A percentile compares a stretch with the other conserved stretches of the same genome.
phyloP scores from a whole-genome alignment of 2,888 invertebrate genomes.

The Rhingia campestris region DNA sequence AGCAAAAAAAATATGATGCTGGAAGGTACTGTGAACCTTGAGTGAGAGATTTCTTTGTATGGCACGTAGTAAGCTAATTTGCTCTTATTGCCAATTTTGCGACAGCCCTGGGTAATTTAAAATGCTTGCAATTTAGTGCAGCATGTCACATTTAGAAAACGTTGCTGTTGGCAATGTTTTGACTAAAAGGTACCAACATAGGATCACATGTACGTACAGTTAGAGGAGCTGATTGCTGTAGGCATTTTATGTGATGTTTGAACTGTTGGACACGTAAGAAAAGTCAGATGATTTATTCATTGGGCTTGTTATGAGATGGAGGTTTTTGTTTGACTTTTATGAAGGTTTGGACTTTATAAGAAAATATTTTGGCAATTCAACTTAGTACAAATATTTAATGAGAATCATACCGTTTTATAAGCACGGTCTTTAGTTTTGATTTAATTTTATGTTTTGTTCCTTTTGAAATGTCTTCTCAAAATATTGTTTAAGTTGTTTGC shows the following conservation, averaged over 20 bases:
- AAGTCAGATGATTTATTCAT: no score
- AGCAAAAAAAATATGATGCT: slow-evolving; percentile 6
- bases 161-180: slow-evolving; percentile 31
- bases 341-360: no score
- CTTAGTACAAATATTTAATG: no score
- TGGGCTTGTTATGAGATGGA: no score
- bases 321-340: no score
- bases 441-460: no score
- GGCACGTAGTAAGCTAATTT: slow-evolving; percentile 57
- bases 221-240: slow-evolving; percentile 9
- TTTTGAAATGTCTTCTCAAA: no score
- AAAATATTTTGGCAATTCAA: no score
- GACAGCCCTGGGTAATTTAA: slow-evolving; percentile 39
- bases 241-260: slow-evolving; percentile 3
- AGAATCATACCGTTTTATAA: no score
- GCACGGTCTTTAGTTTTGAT: no score
- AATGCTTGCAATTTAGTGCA: slow-evolving; percentile 51
- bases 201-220: not conserved
- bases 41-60: slow-evolving; percentile 17
- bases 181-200: slow-evolving; percentile 10
- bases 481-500: no score
- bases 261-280: no score
- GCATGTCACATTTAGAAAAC: slow-evolving; percentile 14
- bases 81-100: slow-evolving; percentile 50
- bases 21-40: slow-evolving; percentile 37